Conservation (phyloP, 2,797 vertebrate genomes). For the Tapera naevia region DNA sequence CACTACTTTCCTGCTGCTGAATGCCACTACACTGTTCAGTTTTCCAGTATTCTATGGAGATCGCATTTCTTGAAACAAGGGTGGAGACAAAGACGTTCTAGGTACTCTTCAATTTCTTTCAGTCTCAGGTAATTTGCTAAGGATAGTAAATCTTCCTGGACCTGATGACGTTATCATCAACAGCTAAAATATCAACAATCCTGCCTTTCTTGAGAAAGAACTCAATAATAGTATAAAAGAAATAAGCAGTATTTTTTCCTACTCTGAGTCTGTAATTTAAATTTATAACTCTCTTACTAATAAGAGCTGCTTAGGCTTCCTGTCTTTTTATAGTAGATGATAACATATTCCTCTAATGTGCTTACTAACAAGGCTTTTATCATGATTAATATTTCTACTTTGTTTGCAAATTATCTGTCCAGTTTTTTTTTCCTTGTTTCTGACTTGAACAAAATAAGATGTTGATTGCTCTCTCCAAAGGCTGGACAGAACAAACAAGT, state of each 20-base stretch:
- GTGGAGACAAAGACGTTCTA: neutral
- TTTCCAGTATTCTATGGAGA: neutral
- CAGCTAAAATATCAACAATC: neutral
- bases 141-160: neutral
- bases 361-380: neutral
- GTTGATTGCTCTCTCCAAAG: neutral
- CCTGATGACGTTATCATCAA: neutral
- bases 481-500: neutral
- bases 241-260: neutral
- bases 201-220: slow-evolving; percentile 22
- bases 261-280: neutral
- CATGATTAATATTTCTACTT: neutral
- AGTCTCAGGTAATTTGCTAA: neutral
- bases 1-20: neutral
- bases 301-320: neutral
- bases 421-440: neutral
- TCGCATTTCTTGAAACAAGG: neutral
- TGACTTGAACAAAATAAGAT: neutral
- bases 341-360: neutral
- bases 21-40: neutral
- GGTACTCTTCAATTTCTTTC: neutral
- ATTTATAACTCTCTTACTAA: neutral
- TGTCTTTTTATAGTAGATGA: slow-evolving; percentile 1
- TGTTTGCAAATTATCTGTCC: neutral
- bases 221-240: neutral